A percentile compares a stretch with the other conserved stretches of the same genome.
These are phyloP conservation scores for Antennarius striatus DNA, from an alignment of 2,113 vertebrate species.

Conservation along the genomic window DNA sequence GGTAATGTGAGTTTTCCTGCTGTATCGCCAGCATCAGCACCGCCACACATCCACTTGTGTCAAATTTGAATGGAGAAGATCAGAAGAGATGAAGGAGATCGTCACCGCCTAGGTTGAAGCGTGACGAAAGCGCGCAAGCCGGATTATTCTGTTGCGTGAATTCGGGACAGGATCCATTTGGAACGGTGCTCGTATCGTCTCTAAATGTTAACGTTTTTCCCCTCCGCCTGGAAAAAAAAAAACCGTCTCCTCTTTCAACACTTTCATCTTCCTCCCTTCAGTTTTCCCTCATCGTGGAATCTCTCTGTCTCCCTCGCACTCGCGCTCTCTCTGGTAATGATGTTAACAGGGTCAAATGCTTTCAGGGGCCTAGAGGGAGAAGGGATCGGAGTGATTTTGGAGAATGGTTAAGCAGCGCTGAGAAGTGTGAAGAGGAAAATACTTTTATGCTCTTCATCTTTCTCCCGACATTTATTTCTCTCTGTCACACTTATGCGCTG, in stretches of 20 bases:
- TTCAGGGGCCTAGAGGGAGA: slow-evolving; percentile 50
- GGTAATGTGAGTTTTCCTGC: not conserved
- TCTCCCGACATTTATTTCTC: slow-evolving; percentile 25
- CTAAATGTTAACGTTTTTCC: slow-evolving; percentile 20
- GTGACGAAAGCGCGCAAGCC: not conserved
- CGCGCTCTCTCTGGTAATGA: slow-evolving; percentile 60
- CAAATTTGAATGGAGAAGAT: slow-evolving; percentile 7
- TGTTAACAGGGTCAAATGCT: slow-evolving; percentile 64
- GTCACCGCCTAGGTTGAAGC: not conserved
- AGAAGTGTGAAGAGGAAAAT: slow-evolving; percentile 28
- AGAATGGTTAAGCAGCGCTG: slow-evolving; percentile 45
- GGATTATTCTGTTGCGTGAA: slow-evolving; percentile 13
- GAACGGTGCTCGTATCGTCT: not conserved
- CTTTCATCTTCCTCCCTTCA: slow-evolving; percentile 43
- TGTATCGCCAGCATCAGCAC: slow-evolving; percentile 1
- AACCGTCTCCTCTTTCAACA: not conserved
- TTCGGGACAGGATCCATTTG: not conserved
- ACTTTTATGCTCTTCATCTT: slow-evolving; percentile 28
- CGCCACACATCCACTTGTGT: slow-evolving; percentile 17
- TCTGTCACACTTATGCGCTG: slow-evolving; percentile 17
- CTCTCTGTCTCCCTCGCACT: slow-evolving; percentile 33
- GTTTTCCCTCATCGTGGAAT: slow-evolving; percentile 49
- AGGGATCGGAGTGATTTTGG: slow-evolving; percentile 41
- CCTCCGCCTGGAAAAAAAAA: slow-evolving; percentile 2
- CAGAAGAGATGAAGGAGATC: slow-evolving; percentile 17